Percentiles rank a stretch among this genome's conserved stretches.
Conservation (phyloP, 1,140 invertebrate genomes). For the Doryteuthis pealeii region DNA sequence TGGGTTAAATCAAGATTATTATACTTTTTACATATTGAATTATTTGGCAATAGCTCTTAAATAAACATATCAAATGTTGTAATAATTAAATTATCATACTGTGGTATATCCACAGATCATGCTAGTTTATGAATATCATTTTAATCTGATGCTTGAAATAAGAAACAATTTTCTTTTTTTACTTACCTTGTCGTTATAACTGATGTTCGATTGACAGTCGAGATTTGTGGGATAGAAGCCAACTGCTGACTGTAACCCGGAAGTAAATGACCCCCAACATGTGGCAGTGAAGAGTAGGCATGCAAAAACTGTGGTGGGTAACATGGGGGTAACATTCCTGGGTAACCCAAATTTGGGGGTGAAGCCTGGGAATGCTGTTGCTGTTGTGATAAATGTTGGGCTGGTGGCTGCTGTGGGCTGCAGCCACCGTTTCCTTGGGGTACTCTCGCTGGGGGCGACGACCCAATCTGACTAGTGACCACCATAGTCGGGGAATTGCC, state of each 20-base stretch:
- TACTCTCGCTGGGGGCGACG: neutral
- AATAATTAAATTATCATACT: too few species aligned
- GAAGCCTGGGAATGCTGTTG: constrained; percentile 21
- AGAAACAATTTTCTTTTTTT: too few species aligned
- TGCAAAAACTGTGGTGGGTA: constrained; percentile 11
- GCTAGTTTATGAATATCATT: too few species aligned
- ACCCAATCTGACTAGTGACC: constrained; percentile 8
- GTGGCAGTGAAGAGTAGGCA: constrained; percentile 10
- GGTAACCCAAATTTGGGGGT: constrained; percentile 25
- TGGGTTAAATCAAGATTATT: too few species aligned
- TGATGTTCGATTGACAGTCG: neutral
- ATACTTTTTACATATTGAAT: too few species aligned
- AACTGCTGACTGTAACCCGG: constrained; percentile 38
- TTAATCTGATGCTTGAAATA: too few species aligned
- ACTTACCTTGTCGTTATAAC: constrained; percentile 6
- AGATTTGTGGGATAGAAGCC: constrained; percentile 39
- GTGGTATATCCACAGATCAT: too few species aligned
- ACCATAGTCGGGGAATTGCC: constrained; percentile 10
- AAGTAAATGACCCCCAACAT: constrained; percentile 12
- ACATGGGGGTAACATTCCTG: constrained; percentile 17
- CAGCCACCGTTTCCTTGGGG: neutral
- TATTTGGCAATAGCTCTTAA: too few species aligned
- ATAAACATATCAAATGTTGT: too few species aligned
- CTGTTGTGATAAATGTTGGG: constrained; percentile 9
- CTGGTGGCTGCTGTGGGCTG: constrained; percentile 11